Percentiles rank a stretch among this genome's conserved stretches.
Conservation (phyloP, 2,113 vertebrate genomes). For the Tenebrosternarchus preto region DNA sequence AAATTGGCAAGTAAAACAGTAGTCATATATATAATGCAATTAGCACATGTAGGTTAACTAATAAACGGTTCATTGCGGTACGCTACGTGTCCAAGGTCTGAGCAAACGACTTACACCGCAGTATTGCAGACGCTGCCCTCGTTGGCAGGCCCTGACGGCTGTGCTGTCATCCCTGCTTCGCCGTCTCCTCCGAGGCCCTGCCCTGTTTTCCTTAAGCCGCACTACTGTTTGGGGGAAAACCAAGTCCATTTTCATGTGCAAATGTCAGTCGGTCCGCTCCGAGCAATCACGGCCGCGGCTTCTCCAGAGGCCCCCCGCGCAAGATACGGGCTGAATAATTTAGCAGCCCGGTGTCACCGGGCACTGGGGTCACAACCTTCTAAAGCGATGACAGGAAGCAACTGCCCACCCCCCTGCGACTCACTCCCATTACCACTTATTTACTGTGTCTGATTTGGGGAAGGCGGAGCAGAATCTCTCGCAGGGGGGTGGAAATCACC, state of each 20-base stretch:
- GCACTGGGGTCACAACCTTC: slow-evolving; percentile 79
- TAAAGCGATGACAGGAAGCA: slow-evolving; percentile 80
- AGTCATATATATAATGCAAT: background rate
- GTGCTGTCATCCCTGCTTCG: slow-evolving; percentile 34
- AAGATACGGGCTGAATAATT: slow-evolving; percentile 80
- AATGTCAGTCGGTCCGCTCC: slow-evolving; percentile 81
- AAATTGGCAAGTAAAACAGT: too few relatives aligned
- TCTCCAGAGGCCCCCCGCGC: slow-evolving; percentile 72
- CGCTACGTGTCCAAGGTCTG: background rate
- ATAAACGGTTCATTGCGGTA: background rate
- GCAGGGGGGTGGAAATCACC: slow-evolving; percentile 61
- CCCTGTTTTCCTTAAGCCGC: slow-evolving; percentile 72
- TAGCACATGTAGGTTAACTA: background rate
- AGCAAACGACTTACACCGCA: background rate
- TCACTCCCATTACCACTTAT: slow-evolving; percentile 78
- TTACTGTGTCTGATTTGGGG: slow-evolving; percentile 70
- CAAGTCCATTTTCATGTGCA: slow-evolving; percentile 81
- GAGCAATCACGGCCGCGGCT: slow-evolving; percentile 77
- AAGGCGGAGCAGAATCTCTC: slow-evolving; percentile 67
- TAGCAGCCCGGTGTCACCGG: slow-evolving; percentile 76
- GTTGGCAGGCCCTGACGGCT: slow-evolving; percentile 22
- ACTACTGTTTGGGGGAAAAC: slow-evolving; percentile 68
- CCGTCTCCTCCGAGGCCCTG: slow-evolving; percentile 54
- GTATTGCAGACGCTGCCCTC: background rate
- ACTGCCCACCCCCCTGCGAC: slow-evolving; percentile 69